Evolutionary conservation across 2,888 invertebrate genomes (phyloP), one percentile per base, ranked within the genome.

Genomic region (Elegia similella): DNA sequence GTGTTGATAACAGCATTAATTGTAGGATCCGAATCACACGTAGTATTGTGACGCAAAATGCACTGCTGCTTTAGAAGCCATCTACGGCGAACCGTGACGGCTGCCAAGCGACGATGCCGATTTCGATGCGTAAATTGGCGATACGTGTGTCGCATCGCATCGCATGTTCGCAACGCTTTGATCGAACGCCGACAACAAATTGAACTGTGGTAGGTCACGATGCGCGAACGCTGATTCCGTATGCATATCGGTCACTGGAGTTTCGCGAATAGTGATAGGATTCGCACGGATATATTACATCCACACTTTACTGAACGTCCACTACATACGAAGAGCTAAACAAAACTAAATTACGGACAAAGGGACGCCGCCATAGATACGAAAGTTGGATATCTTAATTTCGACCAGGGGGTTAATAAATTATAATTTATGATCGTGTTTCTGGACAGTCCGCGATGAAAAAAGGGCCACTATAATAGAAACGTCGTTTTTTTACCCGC

Each of bases 341-440:
- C 68, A 67, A 73, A 68, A 90, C 89, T 90, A 82, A 72, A 66
- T 71, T 59, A 72, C 63, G 73, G 75, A 78, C 76, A 77, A 90
- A 90, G 78, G 82, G 70, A 77, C 68, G 76, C 90, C 90, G 89
- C 81, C 83, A 62, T 75, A 76, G 81, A 82, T 78, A 75, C 74
- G 67, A 70, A 75, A 68, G 70, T 67, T 77, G 74, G 88, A 91
- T 90, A 87, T 88, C 91, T 91, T 85, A 87, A 91, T 91, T 91
- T 82, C 73, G 76, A 75, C 76, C 79, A 81, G 74, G 64, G 65
- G 75, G 78, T 78, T 79, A 79, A 81, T 88, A 88, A 89, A 89
- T 89, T 89, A 90, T 90, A 90, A 88, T 89, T 89, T 90, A 90
- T 83, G 86, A 84, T 84, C 82, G 80, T 79, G 73, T 78, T 83